phyloP scores from a whole-genome alignment of 2,888 invertebrate genomes.

The Congeria kusceri region DNA sequence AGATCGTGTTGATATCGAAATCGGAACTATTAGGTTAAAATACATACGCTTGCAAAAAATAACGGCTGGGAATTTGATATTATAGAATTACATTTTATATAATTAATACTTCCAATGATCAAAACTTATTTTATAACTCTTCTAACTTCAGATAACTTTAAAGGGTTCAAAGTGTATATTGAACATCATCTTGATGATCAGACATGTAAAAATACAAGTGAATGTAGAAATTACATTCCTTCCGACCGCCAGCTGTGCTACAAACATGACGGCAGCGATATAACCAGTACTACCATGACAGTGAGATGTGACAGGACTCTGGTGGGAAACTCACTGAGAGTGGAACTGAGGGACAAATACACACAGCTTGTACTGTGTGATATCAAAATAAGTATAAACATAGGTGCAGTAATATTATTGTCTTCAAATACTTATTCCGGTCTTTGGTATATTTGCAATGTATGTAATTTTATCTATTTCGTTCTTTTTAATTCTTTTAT shows the following conservation, averaged over 20 bases:
- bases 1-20: no score
- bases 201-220: neutral
- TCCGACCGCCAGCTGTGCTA: neutral
- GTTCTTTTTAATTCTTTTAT: no score
- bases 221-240: neutral
- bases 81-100: no score
- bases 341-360: neutral
- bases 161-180: constrained; percentile 3
- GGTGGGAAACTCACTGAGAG: constrained; percentile 11
- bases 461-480: no score
- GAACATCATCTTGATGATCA: constrained; percentile 1
- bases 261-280: neutral
- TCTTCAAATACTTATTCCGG: no score
- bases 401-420: no score
- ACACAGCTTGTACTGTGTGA: constrained; percentile 29
- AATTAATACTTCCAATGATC: no score
- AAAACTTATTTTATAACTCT: no score
- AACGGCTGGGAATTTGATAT: no score
- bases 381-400: constrained; percentile 11
- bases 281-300: neutral
- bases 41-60: neutral
- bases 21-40: no score
- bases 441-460: no score
- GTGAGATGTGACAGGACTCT: constrained; percentile 7
- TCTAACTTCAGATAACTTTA: constrained; percentile 11